Percentiles rank a stretch among this genome's conserved stretches.
These are phyloP conservation scores for Cyanoramphus novaezelandiae DNA, from an alignment of 2,113 vertebrate genomes.

Conservation along the genomic window DNA sequence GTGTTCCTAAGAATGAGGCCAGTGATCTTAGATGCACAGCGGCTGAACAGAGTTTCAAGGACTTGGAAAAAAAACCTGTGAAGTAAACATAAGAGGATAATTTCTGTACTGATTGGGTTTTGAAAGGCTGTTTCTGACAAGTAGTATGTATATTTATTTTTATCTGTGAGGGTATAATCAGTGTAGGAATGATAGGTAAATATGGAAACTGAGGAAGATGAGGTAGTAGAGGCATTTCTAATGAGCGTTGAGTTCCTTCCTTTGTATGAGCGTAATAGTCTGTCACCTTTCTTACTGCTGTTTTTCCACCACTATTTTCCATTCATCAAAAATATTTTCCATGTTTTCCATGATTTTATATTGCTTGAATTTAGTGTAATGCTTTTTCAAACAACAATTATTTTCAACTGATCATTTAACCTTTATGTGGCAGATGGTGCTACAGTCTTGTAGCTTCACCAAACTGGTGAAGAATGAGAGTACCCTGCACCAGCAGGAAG, in stretches of 20 bases:
- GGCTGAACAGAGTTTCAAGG: not conserved
- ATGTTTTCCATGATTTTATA: not conserved
- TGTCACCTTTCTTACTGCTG: not conserved
- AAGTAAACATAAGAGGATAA: not conserved
- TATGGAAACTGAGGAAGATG: not conserved
- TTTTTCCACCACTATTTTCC: not conserved
- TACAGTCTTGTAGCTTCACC: not conserved
- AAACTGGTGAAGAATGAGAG: accelerated
- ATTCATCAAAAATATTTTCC: too few species aligned
- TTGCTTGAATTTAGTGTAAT: not conserved
- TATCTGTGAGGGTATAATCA: not conserved
- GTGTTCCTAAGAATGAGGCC: not conserved
- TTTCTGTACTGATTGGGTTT: not conserved
- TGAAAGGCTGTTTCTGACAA: not conserved
- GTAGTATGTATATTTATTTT: not conserved
- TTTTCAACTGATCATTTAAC: not conserved
- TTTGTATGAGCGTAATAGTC: not conserved
- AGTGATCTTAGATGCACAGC: not conserved
- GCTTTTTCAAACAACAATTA: not conserved
- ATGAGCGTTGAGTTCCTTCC: not conserved
- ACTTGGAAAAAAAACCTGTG: not conserved
- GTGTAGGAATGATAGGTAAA: not conserved
- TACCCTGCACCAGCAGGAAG: not conserved
- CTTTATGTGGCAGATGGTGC: not conserved
- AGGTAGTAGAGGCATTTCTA: not conserved